These are phyloP conservation scores for Marmota monax DNA, from an alignment of 2,113 vertebrate genomes.

Conservation along the genomic window DNA sequence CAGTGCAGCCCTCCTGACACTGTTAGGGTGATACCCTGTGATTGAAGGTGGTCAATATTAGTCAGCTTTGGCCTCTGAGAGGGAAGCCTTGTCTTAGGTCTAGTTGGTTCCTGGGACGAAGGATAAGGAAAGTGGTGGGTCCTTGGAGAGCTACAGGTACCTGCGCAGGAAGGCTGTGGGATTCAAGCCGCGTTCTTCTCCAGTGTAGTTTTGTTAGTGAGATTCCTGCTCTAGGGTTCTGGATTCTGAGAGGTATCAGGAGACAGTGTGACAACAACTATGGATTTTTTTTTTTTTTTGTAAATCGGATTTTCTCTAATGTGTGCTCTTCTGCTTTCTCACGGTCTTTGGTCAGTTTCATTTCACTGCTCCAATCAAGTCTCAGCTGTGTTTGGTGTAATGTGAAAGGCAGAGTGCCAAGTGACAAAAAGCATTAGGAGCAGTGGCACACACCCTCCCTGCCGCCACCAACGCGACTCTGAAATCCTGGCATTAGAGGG, in stretches of 20 bases:
- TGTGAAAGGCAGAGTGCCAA: slow-evolving; percentile 1
- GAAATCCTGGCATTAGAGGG: neutral
- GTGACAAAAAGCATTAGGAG: neutral
- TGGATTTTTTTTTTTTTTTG: neutral
- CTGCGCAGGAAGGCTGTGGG: neutral
- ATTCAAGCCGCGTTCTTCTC: neutral
- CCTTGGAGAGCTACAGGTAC: neutral
- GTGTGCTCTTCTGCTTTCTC: neutral
- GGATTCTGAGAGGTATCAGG: neutral
- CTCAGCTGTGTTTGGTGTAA: neutral
- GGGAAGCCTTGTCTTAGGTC: neutral
- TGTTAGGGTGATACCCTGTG: neutral
- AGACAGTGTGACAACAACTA: neutral
- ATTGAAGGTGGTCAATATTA: no score
- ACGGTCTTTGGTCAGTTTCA: neutral
- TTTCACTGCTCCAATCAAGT: neutral
- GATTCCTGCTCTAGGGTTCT: neutral
- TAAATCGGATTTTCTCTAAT: neutral
- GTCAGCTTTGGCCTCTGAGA: neutral
- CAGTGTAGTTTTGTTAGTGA: neutral
- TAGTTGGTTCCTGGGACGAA: neutral
- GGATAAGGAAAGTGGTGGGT: neutral
- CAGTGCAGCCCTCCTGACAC: neutral
- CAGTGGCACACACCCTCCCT: neutral
- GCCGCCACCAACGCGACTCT: neutral